A percentile compares a stretch with the other conserved stretches of the same genome.
Conservation (phyloP, 2,797 vertebrate species). For the Epinephelus awoara region DNA sequence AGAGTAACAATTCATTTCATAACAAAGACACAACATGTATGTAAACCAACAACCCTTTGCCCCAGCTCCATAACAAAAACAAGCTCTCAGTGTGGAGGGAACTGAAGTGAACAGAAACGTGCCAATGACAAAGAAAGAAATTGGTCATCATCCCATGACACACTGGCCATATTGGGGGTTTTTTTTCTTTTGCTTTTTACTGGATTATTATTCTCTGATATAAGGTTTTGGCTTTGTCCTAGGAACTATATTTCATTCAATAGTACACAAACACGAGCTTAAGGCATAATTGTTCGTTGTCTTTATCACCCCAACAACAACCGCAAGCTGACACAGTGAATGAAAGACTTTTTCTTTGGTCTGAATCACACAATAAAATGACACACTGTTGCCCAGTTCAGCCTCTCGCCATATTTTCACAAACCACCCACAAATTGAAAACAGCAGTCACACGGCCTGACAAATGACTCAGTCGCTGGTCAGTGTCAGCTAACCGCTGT, state of each 20-base stretch:
- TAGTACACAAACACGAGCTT: background rate
- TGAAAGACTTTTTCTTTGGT: background rate
- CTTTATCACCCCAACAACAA: background rate
- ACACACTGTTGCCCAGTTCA: slow-evolving; percentile 8
- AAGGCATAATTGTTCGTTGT: background rate
- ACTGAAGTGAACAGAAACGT: slow-evolving; percentile 2
- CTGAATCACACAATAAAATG: slow-evolving; percentile 13
- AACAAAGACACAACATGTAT: no score
- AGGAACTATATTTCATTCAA: background rate
- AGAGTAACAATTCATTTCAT: no score
- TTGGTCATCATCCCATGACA: background rate
- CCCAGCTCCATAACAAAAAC: background rate
- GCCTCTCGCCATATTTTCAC: background rate
- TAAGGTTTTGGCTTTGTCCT: background rate
- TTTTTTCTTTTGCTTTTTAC: background rate
- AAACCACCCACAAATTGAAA: slow-evolving; percentile 38
- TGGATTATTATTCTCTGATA: background rate
- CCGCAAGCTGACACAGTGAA: background rate
- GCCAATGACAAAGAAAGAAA: background rate
- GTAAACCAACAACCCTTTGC: no score
- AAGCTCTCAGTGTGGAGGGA: background rate
- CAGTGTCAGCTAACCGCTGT: background rate
- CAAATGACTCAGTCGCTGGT: background rate
- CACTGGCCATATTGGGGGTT: background rate
- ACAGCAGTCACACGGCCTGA: slow-evolving; percentile 17